Conservation (phyloP, 2,888 invertebrate species). For the Drosophila subsilvestris region DNA sequence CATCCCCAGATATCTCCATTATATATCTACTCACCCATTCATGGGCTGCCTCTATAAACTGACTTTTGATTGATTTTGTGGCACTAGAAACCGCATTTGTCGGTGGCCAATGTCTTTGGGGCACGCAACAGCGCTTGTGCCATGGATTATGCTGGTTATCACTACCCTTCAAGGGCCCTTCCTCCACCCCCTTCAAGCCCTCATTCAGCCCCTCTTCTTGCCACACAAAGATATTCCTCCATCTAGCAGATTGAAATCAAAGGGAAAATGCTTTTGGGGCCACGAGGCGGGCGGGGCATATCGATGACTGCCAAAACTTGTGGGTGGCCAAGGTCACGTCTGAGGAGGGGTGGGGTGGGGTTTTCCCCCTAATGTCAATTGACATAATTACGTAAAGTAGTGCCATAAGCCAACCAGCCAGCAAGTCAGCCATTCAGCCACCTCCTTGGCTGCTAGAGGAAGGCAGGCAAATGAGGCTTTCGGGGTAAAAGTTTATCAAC, state of each 20-base stretch:
- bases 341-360: not conserved
- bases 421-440: slow-evolving; percentile 2
- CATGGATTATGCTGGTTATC: slow-evolving; percentile 58
- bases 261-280: slow-evolving; percentile 32
- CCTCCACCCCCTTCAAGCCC: not conserved
- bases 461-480: slow-evolving; percentile 28
- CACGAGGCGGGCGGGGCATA: slow-evolving; percentile 37
- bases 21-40: slow-evolving; percentile 1
- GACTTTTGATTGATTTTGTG: slow-evolving; percentile 77
- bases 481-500: slow-evolving; percentile 68
- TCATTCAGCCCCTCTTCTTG: not conserved
- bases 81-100: slow-evolving; percentile 69
- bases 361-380: slow-evolving; percentile 67
- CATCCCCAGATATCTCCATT: not conserved
- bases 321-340: slow-evolving; percentile 18
- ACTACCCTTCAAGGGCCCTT: slow-evolving; percentile 14
- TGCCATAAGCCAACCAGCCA: slow-evolving; percentile 16
- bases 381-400: slow-evolving; percentile 81
- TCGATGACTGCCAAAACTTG: slow-evolving; percentile 54
- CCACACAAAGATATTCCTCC: slow-evolving; percentile 48
- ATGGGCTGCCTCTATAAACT: slow-evolving; percentile 22
- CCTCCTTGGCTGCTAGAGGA: slow-evolving; percentile 23
- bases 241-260: slow-evolving; percentile 71
- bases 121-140: slow-evolving; percentile 68
- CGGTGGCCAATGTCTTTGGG: slow-evolving; percentile 51